Conservation (phyloP, 2,797 vertebrate genomes). For the Pseudocheirus occidentalis region DNA sequence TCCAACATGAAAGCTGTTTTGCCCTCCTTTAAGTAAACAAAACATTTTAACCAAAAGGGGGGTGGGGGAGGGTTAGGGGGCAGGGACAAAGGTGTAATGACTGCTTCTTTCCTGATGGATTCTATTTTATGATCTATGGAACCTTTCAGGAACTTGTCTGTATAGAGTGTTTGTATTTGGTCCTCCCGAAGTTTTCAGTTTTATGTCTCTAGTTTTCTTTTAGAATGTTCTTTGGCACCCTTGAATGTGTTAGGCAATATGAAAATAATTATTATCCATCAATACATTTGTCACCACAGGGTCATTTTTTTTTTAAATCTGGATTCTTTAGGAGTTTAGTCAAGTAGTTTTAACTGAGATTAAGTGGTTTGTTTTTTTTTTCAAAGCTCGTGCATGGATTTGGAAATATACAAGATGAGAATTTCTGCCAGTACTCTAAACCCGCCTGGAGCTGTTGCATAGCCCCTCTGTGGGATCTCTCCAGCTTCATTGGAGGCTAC, state of each 20-base stretch:
- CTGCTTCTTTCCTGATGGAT: conserved; percentile 8
- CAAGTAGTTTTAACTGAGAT: not conserved
- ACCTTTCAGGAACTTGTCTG: conserved; percentile 54
- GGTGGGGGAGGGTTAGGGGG: not conserved
- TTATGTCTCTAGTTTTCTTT: conserved; percentile 35
- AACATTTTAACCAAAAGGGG: not conserved
- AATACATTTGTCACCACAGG: conserved; percentile 3
- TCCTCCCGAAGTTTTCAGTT: conserved; percentile 18
- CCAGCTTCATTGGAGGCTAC: conserved; percentile 42
- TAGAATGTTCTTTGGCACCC: conserved; percentile 14
- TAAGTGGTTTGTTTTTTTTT: conserved; percentile 19
- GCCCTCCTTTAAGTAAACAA: conserved; percentile 7
- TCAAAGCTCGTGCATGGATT: conserved; percentile 27
- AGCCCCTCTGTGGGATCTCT: conserved; percentile 45
- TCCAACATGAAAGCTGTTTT: not conserved
- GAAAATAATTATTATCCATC: conserved; percentile 9
- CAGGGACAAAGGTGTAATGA: not conserved
- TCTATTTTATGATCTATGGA: not conserved
- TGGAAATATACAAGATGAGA: conserved; percentile 40
- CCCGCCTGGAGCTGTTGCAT: not conserved
- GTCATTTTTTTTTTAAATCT: conserved; percentile 29
- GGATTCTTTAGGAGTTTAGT: conserved; percentile 31
- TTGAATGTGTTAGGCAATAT: not conserved
- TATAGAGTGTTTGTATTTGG: not conserved
- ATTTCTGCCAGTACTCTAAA: not conserved